Evolutionary conservation across 1,140 invertebrate species (phyloP).

Genomic region (Phenacoccus solenopsis): DNA sequence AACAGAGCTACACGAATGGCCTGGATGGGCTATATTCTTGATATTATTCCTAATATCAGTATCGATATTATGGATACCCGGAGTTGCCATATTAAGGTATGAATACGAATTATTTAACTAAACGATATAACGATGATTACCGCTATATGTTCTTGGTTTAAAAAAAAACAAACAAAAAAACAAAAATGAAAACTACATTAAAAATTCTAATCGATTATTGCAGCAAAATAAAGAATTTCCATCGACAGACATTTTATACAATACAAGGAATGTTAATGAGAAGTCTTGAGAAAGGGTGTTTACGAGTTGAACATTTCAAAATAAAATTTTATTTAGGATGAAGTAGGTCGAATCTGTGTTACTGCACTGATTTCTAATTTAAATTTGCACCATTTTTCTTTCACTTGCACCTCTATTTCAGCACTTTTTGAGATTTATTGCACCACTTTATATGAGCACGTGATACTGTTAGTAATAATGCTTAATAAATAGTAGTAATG

Average conservation of each 20-base stretch:
- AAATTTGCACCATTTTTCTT: too few relatives aligned
- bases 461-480: too few relatives aligned
- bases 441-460: too few relatives aligned
- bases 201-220: too few relatives aligned
- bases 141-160: neutral
- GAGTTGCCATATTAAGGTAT: slow-evolving; percentile 66
- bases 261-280: neutral
- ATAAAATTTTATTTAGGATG: neutral
- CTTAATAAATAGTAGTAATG: too few relatives aligned
- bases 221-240: neutral
- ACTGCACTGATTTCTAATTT: neutral
- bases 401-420: too few relatives aligned
- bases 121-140: too few relatives aligned
- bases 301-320: neutral
- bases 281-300: neutral
- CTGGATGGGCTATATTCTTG: slow-evolving; percentile 59
- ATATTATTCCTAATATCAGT: slow-evolving; percentile 60
- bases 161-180: neutral
- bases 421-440: too few relatives aligned
- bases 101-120: neutral
- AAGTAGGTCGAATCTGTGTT: neutral
- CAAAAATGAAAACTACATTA: too few relatives aligned
- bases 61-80: slow-evolving; percentile 78
- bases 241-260: neutral
- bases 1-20: slow-evolving; percentile 64